phyloP scores from a whole-genome alignment of 1,140 invertebrate genomes.

The Phortica variegata region DNA sequence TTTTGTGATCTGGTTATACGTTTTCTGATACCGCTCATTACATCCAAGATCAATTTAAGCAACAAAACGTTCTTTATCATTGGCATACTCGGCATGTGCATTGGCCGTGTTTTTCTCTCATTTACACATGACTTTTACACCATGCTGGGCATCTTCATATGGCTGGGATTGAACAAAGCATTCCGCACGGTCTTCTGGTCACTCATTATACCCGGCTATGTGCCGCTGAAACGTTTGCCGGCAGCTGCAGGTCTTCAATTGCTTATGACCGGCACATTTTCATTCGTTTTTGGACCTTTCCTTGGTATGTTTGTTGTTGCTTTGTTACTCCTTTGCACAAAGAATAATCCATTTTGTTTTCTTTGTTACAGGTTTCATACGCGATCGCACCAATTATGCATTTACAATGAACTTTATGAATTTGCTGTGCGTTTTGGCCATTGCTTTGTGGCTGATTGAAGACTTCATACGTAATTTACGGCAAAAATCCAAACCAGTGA shows the following conservation, averaged over 20 bases:
- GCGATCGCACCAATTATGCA: constrained; percentile 62
- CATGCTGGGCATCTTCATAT: constrained; percentile 59
- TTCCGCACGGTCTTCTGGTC: constrained; percentile 68
- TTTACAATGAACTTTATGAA: constrained; percentile 65
- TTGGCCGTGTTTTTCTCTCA: constrained; percentile 62
- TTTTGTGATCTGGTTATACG: constrained; percentile 63
- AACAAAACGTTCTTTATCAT: constrained; percentile 69
- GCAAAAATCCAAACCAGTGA: constrained; percentile 25
- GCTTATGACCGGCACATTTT: constrained; percentile 62
- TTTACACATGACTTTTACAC: constrained; percentile 57
- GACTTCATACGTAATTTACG: constrained; percentile 27
- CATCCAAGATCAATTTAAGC: constrained; percentile 63
- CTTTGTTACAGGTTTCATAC: constrained; percentile 60
- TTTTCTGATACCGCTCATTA: constrained; percentile 66
- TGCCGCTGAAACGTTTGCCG: constrained; percentile 64
- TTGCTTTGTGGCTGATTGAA: constrained; percentile 41
- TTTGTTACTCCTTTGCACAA: not conserved
- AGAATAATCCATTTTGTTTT: not conserved
- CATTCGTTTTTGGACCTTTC: constrained; percentile 61
- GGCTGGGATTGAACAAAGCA: constrained; percentile 66
- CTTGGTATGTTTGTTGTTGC: constrained; percentile 58
- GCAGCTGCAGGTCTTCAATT: constrained; percentile 66
- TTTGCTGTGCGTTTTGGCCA: constrained; percentile 41
- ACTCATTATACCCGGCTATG: constrained; percentile 65
- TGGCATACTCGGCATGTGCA: constrained; percentile 65